Evolutionary conservation across 2,888 invertebrate genomes (phyloP).

Genomic region (Nesidiocoris tenuis): DNA sequence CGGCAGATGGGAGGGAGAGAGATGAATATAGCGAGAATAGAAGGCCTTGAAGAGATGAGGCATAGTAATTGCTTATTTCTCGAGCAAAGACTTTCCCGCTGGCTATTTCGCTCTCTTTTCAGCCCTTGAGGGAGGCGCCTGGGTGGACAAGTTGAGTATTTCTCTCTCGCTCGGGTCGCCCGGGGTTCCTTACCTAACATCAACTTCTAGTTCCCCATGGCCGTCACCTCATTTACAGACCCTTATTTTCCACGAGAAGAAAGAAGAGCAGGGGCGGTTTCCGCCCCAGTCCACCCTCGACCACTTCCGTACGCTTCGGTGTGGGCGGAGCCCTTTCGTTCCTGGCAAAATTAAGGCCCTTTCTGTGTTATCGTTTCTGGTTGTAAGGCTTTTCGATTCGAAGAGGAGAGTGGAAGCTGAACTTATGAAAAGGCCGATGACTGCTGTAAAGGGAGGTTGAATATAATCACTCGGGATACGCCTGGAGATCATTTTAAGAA

Average conservation of each 20-base stretch:
- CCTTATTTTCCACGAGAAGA: constrained; percentile 18
- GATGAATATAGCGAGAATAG: not conserved
- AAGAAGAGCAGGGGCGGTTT: not conserved
- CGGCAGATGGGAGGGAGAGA: not conserved
- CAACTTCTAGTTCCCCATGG: not conserved
- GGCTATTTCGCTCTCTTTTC: constrained; percentile 11
- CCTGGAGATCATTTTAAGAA: too few species aligned
- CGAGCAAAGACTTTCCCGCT: not conserved
- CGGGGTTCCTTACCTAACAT: not conserved
- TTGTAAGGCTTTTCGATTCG: not conserved
- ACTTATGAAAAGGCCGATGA: not conserved
- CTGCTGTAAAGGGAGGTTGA: not conserved
- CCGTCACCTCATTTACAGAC: constrained; percentile 32
- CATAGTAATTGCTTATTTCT: constrained; percentile 37
- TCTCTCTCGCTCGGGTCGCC: not conserved
- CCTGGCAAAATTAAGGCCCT: not conserved
- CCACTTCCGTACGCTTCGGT: not conserved
- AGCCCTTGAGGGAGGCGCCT: not conserved
- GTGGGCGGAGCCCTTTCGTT: not conserved
- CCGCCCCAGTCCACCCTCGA: not conserved
- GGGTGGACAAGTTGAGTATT: not conserved
- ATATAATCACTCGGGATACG: not conserved
- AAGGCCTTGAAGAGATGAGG: constrained; percentile 26
- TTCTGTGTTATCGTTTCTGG: not conserved
- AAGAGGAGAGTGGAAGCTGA: not conserved